phyloP scores from a whole-genome alignment of 2,888 invertebrate genomes.

The Cepaea hortensis region DNA sequence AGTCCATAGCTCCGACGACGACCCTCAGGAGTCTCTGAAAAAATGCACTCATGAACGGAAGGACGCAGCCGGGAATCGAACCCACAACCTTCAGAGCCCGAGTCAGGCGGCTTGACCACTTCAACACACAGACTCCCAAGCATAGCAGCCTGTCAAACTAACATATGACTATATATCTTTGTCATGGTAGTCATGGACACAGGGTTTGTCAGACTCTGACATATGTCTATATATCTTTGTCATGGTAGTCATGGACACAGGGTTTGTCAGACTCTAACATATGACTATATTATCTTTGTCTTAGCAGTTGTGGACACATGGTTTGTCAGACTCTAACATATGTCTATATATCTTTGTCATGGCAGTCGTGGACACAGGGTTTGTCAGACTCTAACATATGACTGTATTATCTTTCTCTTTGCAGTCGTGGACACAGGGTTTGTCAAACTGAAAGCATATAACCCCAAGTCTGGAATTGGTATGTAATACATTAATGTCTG shows the following conservation, averaged over 20 bases:
- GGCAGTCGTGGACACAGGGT: slow-evolving; percentile 79
- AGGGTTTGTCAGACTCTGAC: neutral
- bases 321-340: neutral
- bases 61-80: too few species aligned
- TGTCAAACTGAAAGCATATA: slow-evolving; percentile 93
- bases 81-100: too few species aligned
- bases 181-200: too few species aligned
- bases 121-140: too few species aligned
- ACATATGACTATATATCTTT: neutral
- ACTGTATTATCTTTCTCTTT: slow-evolving; percentile 60
- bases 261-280: neutral
- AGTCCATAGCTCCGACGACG: too few species aligned
- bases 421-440: slow-evolving; percentile 96
- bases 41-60: too few species aligned
- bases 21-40: too few species aligned
- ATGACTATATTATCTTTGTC: neutral
- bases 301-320: too few species aligned
- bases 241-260: too few species aligned
- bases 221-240: too few species aligned
- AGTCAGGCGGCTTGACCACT: too few species aligned
- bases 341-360: slow-evolving; percentile 53
- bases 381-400: neutral
- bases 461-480: slow-evolving; percentile 85
- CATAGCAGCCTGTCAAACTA: too few species aligned
- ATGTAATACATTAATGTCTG: neutral